Evolutionary conservation across 23 tunicate genomes (phyloP).

Genomic region (Halocynthia aurantium): DNA sequence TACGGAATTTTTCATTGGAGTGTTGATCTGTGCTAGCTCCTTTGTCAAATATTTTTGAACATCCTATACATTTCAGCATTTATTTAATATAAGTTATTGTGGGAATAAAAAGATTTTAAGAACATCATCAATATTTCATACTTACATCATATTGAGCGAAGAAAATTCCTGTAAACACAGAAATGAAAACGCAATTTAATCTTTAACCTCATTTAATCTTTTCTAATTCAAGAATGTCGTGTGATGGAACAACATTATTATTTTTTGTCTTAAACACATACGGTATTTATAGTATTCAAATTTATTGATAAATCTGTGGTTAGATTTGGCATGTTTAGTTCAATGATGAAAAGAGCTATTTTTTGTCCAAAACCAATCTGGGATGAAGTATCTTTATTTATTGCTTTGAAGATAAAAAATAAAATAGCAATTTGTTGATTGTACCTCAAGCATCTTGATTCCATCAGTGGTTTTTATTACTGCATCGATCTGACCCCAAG

Average conservation of each 20-base stretch:
- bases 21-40: too few species aligned
- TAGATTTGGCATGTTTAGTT: too few species aligned
- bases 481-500: slow-evolving; percentile 94
- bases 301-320: too few species aligned
- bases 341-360: not conserved
- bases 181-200: too few species aligned
- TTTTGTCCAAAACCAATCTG: not conserved
- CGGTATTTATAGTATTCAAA: too few species aligned
- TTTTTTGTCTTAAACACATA: too few species aligned
- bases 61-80: not conserved
- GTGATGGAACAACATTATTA: too few species aligned
- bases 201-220: too few species aligned
- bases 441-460: slow-evolving; percentile 76
- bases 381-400: not conserved
- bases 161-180: slow-evolving; percentile 15
- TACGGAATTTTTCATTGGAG: too few species aligned
- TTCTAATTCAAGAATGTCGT: too few species aligned
- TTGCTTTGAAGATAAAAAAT: not conserved
- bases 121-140: not conserved
- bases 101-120: not conserved
- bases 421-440: not conserved
- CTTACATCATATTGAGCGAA: slow-evolving; percentile 22
- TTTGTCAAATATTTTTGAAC: not conserved
- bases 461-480: slow-evolving; percentile 68
- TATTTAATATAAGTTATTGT: not conserved